Conservation (phyloP, 2,888 invertebrate genomes). For the Amblyteles armatorius region DNA sequence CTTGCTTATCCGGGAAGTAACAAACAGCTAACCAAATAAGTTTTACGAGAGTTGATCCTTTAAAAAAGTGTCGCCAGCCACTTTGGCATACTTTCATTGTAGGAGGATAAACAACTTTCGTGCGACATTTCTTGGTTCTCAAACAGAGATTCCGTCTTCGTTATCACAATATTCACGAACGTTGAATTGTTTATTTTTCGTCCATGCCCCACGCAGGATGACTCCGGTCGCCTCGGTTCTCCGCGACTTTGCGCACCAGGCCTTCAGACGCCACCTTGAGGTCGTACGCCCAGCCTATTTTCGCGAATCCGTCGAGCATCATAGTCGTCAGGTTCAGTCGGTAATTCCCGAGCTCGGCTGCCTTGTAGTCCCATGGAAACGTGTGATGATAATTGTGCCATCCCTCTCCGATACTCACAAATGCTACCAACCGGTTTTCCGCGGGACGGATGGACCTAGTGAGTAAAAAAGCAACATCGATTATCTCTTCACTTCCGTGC, state of each 20-base stretch:
- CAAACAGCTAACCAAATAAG: background rate
- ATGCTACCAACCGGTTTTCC: constrained; percentile 75
- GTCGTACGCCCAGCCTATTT: constrained; percentile 92
- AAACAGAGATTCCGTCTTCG: background rate
- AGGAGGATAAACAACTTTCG: background rate
- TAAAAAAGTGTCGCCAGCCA: background rate
- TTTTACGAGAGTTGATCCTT: background rate
- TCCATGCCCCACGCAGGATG: constrained; percentile 59
- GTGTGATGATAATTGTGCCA: constrained; percentile 87
- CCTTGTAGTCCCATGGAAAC: constrained; percentile 85
- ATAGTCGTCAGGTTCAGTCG: constrained; percentile 89
- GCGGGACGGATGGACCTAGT: constrained; percentile 70
- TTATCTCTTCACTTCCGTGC: background rate
- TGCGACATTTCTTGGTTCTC: background rate
- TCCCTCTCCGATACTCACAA: constrained; percentile 83
- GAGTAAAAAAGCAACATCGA: constrained; percentile 15
- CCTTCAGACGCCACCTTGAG: constrained; percentile 88
- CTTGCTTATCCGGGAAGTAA: background rate
- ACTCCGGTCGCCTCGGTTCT: constrained; percentile 86
- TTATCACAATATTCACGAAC: background rate
- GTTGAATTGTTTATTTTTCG: constrained; percentile 12
- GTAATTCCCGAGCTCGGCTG: constrained; percentile 82
- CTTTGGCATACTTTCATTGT: background rate
- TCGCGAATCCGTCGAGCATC: constrained; percentile 89
- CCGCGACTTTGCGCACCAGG: constrained; percentile 85